Percentiles rank a stretch among this genome's conserved stretches.
Conservation (phyloP, 2,113 vertebrate species). For the Zosterops borbonicus region DNA sequence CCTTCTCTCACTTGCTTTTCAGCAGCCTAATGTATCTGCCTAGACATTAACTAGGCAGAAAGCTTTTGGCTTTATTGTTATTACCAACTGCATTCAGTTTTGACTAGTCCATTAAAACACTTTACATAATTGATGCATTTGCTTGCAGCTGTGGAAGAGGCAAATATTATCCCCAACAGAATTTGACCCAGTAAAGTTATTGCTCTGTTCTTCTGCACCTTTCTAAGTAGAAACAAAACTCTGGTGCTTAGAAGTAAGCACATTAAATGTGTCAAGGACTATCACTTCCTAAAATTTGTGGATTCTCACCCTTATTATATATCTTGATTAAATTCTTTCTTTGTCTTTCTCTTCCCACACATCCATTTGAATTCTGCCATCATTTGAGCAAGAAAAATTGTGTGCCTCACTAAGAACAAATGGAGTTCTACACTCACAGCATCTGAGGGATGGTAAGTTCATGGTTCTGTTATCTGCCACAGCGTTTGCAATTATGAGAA, state of each 20-base stretch:
- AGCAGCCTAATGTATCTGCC: not conserved
- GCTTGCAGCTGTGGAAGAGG: not conserved
- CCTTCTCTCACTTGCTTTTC: not conserved
- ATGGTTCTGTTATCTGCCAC: not conserved
- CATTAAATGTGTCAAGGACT: not conserved
- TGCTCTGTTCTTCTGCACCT: not conserved
- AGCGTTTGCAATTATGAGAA: not conserved
- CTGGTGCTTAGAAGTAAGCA: not conserved
- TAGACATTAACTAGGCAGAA: not conserved
- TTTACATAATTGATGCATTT: not conserved
- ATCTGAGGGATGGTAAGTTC: not conserved
- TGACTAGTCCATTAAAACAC: slow-evolving; percentile 2
- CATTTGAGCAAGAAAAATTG: not conserved
- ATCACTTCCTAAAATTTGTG: not conserved
- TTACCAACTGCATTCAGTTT: not conserved
- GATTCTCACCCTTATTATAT: not conserved
- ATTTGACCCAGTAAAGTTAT: not conserved
- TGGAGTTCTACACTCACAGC: not conserved
- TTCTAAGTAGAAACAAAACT: not conserved
- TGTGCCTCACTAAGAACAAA: not conserved
- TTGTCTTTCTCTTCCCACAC: not conserved
- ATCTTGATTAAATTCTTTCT: not conserved
- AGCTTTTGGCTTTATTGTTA: not conserved
- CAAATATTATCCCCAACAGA: not conserved
- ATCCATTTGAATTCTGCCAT: not conserved